Conservation (phyloP, 2,888 invertebrate genomes). For the Calephelis perditalis region DNA sequence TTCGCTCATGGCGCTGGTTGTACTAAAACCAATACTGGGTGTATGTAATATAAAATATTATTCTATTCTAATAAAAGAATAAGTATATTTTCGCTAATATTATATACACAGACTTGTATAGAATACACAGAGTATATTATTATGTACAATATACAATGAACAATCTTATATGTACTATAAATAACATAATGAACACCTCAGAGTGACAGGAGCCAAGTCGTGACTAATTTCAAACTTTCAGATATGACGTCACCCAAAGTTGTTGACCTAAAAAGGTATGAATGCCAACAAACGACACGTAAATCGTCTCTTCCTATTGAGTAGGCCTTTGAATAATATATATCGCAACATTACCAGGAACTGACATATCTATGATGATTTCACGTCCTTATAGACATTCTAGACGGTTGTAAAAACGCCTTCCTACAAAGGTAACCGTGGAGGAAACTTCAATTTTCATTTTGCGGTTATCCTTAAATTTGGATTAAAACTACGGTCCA, state of each 20-base stretch:
- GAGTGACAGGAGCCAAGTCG: constrained; percentile 26
- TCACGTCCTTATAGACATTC: constrained; percentile 19
- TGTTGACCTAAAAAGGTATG: constrained; percentile 43
- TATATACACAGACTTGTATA: too few relatives aligned
- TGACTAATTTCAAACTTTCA: constrained; percentile 38
- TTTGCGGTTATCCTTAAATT: too few relatives aligned
- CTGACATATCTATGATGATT: constrained; percentile 25
- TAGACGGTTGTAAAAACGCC: too few relatives aligned
- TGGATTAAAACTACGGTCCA: too few relatives aligned
- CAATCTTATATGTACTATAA: not conserved
- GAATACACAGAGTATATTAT: too few relatives aligned
- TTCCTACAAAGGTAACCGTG: too few relatives aligned
- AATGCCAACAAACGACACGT: constrained; percentile 1
- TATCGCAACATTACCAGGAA: constrained; percentile 21
- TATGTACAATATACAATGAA: not conserved
- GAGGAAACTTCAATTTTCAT: too few relatives aligned
- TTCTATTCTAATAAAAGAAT: too few relatives aligned
- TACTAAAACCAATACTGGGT: too few relatives aligned
- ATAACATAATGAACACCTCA: not conserved
- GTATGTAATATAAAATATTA: too few relatives aligned
- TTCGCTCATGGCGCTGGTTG: too few relatives aligned
- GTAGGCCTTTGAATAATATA: constrained; percentile 14
- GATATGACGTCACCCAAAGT: constrained; percentile 47
- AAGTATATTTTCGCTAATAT: too few relatives aligned
- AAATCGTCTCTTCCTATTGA: constrained; percentile 1